Conservation (phyloP, 1,140 invertebrate genomes). For the Magallana ariakensis region DNA sequence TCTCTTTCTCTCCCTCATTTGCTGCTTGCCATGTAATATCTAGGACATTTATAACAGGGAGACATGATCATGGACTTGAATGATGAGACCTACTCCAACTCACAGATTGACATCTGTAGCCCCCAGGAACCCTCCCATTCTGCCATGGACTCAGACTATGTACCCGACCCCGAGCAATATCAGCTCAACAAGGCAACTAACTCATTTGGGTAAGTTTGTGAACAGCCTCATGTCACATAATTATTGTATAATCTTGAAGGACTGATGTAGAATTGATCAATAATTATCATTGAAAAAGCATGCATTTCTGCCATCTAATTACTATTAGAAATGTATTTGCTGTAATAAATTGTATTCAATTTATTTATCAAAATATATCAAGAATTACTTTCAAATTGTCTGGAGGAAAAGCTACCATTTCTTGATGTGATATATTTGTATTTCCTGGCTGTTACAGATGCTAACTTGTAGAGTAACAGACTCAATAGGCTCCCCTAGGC, state of each 20-base stretch:
- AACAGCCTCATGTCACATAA: too few species aligned
- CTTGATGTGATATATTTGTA: too few species aligned
- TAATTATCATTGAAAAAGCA: too few species aligned
- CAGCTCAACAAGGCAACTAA: not conserved
- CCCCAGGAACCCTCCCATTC: constrained; percentile 11
- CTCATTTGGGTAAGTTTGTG: constrained; percentile 3
- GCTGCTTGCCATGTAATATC: too few species aligned
- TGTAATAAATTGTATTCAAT: too few species aligned
- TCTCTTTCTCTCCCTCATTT: not conserved
- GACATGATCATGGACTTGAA: constrained; percentile 51
- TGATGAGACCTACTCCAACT: constrained; percentile 45
- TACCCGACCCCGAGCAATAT: constrained; percentile 44
- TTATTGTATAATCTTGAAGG: too few species aligned
- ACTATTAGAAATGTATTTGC: too few species aligned
- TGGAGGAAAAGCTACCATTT: too few species aligned
- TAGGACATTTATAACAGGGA: not conserved
- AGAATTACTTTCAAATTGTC: too few species aligned
- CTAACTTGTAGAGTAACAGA: constrained; percentile 1
- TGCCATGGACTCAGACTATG: constrained; percentile 48
- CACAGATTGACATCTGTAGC: not conserved
- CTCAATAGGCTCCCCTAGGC: not conserved
- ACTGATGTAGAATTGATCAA: too few species aligned
- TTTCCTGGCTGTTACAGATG: not conserved
- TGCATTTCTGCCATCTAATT: too few species aligned
- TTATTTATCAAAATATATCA: too few species aligned